These are phyloP conservation scores for Acridotheres tristis DNA, from an alignment of 2,797 vertebrate genomes.

Conservation along the genomic window DNA sequence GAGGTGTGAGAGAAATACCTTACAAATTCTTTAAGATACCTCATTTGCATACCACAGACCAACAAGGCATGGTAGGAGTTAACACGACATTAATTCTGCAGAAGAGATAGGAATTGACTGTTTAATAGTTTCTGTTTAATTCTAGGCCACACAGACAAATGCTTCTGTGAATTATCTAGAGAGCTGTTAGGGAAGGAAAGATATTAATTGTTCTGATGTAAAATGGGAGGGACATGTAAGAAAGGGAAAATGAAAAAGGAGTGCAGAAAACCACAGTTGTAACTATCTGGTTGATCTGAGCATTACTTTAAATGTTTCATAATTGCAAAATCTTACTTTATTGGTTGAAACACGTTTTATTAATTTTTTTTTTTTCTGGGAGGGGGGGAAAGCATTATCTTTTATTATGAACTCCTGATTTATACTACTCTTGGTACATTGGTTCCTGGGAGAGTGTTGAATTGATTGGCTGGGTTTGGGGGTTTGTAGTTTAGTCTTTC, in stretches of 20 bases:
- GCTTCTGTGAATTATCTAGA: conserved; percentile 68
- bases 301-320: conserved; percentile 1
- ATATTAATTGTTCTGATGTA: conserved; percentile 68
- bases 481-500: neutral
- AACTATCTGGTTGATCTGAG: conserved; percentile 38
- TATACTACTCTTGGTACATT: neutral
- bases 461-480: conserved; percentile 27
- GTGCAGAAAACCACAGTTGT: conserved; percentile 11
- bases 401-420: conserved; percentile 54
- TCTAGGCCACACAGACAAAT: conserved; percentile 66
- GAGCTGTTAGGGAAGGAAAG: conserved; percentile 64
- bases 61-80: conserved; percentile 45
- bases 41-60: neutral
- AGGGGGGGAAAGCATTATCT: neutral
- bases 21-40: neutral
- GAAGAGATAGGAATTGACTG: conserved; percentile 55
- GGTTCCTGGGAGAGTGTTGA: neutral
- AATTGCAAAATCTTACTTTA: conserved; percentile 32
- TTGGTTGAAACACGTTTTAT: conserved; percentile 46
- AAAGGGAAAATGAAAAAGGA: conserved; percentile 56
- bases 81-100: conserved; percentile 54
- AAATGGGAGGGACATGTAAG: conserved; percentile 44
- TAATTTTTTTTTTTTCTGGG: neutral
- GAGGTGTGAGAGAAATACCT: neutral
- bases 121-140: conserved; percentile 73